Base-by-base conservation (phyloP, 1,140 invertebrate species). In the Cyclargus thomasi region DNA sequence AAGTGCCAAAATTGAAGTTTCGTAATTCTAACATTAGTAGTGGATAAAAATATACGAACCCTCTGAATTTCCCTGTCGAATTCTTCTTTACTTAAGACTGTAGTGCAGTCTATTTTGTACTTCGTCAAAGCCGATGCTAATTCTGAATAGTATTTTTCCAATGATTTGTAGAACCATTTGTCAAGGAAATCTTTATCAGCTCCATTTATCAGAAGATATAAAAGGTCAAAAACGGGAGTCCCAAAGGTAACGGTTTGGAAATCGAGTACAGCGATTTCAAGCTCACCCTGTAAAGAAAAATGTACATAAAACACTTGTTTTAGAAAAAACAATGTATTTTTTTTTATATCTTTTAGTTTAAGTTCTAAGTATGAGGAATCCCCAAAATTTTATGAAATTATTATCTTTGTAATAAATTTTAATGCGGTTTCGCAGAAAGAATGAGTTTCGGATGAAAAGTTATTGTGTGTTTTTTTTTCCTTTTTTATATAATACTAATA, bases 121-220 rank as follows among this genome's bases (percentile, higher is more conserved):
- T 67, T 47, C 1, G 47, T 47, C 18, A 80, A n/a, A 11, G 67
- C 22, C 0, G 23, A 47, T 16, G 55, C 16, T 17, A 93, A 70
- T 1, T 81, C 77, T 8, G 82, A 29, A 65, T 92, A 83, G 74
- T 93, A 93, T 14, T 79, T 67, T 14, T 85, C 75, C 3, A 93
- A 53, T 5, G 92, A 67, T 8, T 82, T 62, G 7, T 91, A 77
- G 65, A 78, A 92, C 65, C 90, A 65, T 22, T 83, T 65, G 16
- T 70, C 65, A 0, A 91, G 74, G 10, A 90, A 77, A 7, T 83
- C 73, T 7, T 79, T 67, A 18, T 88, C 80, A 1, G 91, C 84
- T 17, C 90, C 91, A 14, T 82, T 80, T 70, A 90, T 91, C 5
- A 93, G 72, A 62, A 92, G 87, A 65, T 92, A 92, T 4, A 82